Evolutionary conservation across 2,797 vertebrate genomes (phyloP).

Genomic region (Zalophus californianus): DNA sequence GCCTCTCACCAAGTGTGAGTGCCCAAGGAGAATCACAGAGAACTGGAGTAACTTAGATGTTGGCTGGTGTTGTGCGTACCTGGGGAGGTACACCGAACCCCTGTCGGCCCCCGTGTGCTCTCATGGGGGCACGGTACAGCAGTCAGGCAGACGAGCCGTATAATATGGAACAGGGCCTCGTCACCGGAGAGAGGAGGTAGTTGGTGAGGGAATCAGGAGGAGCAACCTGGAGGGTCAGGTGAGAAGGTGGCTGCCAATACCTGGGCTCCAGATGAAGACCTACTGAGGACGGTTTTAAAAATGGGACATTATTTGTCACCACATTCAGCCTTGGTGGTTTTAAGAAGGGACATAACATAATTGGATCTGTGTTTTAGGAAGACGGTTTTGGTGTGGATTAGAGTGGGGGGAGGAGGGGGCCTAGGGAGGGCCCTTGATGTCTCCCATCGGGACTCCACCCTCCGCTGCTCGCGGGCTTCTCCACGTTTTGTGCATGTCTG

Average conservation of each 20-base stretch:
- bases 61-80: fast-evolving
- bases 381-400: not conserved
- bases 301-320: fast-evolving
- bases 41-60: fast-evolving
- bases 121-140: fast-evolving
- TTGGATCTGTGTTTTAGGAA: not conserved
- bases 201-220: fast-evolving
- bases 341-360: not conserved
- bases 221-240: not conserved
- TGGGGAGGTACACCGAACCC: not conserved
- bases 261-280: not conserved
- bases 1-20: not conserved
- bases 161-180: not conserved
- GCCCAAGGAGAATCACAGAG: fast-evolving
- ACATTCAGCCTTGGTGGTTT: not conserved
- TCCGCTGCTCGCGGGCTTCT: fast-evolving
- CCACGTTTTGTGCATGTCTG: fast-evolving
- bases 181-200: not conserved
- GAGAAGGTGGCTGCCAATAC: not conserved
- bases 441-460: fast-evolving
- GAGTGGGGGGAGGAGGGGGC: fast-evolving
- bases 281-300: not conserved
- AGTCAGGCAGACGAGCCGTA: fast-evolving
- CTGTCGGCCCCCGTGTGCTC: not conserved
- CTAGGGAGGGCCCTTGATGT: not conserved